Evolutionary conservation across 2,888 invertebrate species (phyloP), one percentile per base, ranked within the genome.

Genomic region (Pammene fasciana): DNA sequence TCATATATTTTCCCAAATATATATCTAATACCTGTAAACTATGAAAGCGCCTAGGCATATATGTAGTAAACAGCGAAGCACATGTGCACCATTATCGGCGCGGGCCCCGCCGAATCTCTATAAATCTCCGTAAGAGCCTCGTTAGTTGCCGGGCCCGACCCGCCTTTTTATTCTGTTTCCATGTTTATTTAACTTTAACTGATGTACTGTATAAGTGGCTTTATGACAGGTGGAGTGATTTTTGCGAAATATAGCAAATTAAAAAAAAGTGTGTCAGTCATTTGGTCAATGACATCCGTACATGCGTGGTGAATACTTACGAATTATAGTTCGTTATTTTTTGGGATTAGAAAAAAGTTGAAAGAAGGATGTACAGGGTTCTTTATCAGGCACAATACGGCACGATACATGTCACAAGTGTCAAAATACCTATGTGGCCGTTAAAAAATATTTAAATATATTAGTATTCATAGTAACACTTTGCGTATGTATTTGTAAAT

Each of bases 101-200:
- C 82, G 82, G 83, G 82, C 71, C 76, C 78, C 76, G 68, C 73
- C 82, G 83, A 82, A 84, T 84, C 85, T 84, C 84, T 84, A 88
- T 88, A 88, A 88, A 88, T 88, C 88, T 86, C 83, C 75, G 80
- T 85, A 86, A 88, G 88, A 86, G 84, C 80, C 85, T 86, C 88
- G 86, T 89, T 88, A 87, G 86, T 88, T 83, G 26, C 26, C 18
- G 83, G 85, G 84, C 85, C 84, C 83, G 80, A 78, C 78, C 77
- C 79, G 45, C 26, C 61, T 61, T 80, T 70, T 72, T 74, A 72
- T 57, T 71, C 65, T 67, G 71, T 64, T 13, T 48, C 62, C 64
- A 43, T 64, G 61, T 64, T 64, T 64, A 64, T 64, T 64, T 64
- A 43, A 62, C 36, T 48, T 52, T 14, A 14, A 50, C 38, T 34